These are phyloP conservation scores for Brenthis daphne DNA, from an alignment of 2,888 invertebrate genomes.

Conservation along the genomic window DNA sequence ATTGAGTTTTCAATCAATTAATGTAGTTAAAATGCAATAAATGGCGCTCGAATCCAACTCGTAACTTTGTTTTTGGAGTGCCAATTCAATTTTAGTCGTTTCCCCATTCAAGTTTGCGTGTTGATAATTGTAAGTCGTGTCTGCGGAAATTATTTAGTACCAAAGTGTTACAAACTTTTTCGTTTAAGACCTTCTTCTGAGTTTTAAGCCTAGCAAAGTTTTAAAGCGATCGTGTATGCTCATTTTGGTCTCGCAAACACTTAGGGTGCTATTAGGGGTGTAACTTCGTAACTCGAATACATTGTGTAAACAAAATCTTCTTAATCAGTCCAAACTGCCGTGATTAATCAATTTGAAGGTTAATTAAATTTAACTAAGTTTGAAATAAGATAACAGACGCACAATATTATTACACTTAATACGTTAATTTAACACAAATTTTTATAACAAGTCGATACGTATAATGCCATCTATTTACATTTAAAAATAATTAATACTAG, in stretches of 20 bases:
- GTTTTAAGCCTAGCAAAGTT: constrained; percentile 34
- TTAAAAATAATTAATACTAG: too few relatives aligned
- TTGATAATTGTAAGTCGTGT: constrained; percentile 52
- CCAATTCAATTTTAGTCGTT: constrained; percentile 64
- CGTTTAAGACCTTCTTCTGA: constrained; percentile 36
- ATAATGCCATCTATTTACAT: too few relatives aligned
- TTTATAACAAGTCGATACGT: too few relatives aligned
- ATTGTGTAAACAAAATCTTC: constrained; percentile 23
- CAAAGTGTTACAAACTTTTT: constrained; percentile 45
- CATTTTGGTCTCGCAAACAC: constrained; percentile 28
- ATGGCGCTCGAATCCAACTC: constrained; percentile 59
- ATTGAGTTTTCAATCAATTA: constrained; percentile 67
- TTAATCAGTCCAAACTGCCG: constrained; percentile 3
- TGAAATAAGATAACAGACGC: too few relatives aligned
- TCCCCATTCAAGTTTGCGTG: constrained; percentile 52
- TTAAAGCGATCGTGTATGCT: constrained; percentile 35
- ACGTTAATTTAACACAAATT: too few relatives aligned
- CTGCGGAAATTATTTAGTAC: constrained; percentile 46
- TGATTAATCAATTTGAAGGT: constrained; percentile 5
- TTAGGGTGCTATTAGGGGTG: constrained; percentile 32
- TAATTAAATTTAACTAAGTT: background rate
- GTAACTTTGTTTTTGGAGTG: constrained; percentile 69
- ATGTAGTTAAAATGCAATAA: constrained; percentile 75
- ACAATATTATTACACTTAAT: too few relatives aligned
- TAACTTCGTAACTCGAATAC: constrained; percentile 24